Percentiles rank a stretch among this genome's conserved stretches.
Conservation (phyloP, 2,113 vertebrate species). For the Cairina moschata region DNA sequence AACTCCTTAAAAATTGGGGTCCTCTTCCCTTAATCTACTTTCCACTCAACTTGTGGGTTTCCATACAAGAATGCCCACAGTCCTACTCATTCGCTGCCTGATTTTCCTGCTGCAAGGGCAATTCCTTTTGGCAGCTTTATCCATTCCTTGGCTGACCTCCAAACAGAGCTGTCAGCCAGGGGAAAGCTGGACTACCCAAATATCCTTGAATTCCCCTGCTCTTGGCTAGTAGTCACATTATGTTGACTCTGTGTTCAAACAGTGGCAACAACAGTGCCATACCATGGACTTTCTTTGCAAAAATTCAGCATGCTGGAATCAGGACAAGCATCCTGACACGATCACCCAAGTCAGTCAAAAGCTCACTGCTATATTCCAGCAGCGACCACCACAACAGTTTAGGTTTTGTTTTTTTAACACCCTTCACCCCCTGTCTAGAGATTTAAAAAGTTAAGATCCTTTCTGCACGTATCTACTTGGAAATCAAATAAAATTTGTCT, state of each 20-base stretch:
- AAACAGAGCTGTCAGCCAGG: neutral
- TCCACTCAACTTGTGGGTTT: rapidly evolving
- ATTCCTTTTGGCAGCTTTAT: neutral
- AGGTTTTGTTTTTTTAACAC: neutral
- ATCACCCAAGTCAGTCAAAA: neutral
- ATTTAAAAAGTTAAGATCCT: neutral
- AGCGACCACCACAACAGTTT: too few relatives aligned
- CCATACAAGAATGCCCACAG: neutral
- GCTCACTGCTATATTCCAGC: neutral
- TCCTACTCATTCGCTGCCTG: neutral
- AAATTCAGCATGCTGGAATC: neutral
- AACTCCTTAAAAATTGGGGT: rapidly evolving
- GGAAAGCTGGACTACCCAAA: neutral
- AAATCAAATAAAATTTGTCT: neutral
- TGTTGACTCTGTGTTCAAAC: rapidly evolving
- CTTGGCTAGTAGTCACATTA: rapidly evolving
- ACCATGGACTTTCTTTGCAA: neutral
- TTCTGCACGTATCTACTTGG: neutral
- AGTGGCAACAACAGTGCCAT: neutral
- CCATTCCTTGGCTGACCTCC: neutral
- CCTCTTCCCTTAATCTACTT: neutral
- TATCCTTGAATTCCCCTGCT: neutral
- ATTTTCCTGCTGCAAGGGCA: neutral
- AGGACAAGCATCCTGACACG: rapidly evolving
- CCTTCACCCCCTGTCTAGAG: neutral